Evolutionary conservation across 1,140 invertebrate species (phyloP).

Genomic region (Trichonephila inaurata): DNA sequence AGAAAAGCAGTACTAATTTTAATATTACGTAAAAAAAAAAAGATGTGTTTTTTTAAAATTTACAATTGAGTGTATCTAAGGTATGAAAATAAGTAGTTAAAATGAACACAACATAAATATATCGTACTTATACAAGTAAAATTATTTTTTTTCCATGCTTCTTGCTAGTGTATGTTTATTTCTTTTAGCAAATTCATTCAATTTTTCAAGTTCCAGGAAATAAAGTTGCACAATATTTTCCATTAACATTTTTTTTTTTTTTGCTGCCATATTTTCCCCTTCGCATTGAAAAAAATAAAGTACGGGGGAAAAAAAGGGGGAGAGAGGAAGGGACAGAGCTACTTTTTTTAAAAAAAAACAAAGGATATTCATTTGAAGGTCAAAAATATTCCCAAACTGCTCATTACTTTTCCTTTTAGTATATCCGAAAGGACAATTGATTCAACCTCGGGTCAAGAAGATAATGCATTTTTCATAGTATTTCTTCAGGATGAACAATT

Average conservation of each 20-base stretch:
- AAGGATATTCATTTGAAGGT: slow-evolving; percentile 6
- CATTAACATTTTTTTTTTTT: neutral
- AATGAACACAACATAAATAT: no score
- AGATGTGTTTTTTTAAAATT: no score
- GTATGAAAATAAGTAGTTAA: no score
- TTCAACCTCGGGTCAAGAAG: neutral
- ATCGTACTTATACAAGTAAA: no score
- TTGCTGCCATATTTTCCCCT: no score
- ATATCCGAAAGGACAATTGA: slow-evolving; percentile 19
- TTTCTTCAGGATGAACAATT: neutral
- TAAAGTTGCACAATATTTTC: neutral
- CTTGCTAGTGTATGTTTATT: neutral
- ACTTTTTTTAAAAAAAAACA: neutral
- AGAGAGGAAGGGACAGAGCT: neutral
- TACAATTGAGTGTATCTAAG: no score
- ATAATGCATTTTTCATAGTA: neutral
- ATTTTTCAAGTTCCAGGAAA: no score
- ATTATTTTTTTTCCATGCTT: neutral
- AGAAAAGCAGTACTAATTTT: no score
- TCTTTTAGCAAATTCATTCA: no score
- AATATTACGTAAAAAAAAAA: no score
- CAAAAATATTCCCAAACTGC: neutral
- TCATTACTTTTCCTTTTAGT: neutral
- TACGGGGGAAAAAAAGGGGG: neutral
- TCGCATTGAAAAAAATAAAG: neutral